Base-by-base conservation (phyloP, 2,797 vertebrate species). In the Melanotaenia trifasciata region DNA sequence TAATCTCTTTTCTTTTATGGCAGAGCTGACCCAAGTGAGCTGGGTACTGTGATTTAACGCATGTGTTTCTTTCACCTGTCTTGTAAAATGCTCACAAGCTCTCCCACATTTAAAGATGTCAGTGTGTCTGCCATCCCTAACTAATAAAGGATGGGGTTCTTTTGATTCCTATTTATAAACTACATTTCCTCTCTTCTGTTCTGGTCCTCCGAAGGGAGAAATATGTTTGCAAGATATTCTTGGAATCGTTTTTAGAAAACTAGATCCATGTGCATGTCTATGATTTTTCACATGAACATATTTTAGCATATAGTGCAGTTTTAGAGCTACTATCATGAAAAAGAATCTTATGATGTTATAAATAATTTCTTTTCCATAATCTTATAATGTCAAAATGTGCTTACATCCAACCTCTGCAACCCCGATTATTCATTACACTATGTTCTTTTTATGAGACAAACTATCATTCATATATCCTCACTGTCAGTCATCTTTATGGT, bases 1-100 rank as follows among this genome's bases (percentile, higher is more conserved):
- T 96, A 96, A 97, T 96, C 93, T 93, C 92, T 94, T 87, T 94
- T 92, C 91, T 94, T 95, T 95, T 93, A 95, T 93, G 94, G 89
- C 88, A 88, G 83, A 90, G 85, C 88, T 94, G 95, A 95, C 94
- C 95, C 85, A 92, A 93, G 91, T 85, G 79, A 92, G 89, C 84
- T 79, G 74, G 81, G 83, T 73, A 88, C 82, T 64, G 62, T 93
- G 94, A 95, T 96, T 95, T 93, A 95, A 93, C 89, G 80, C 94
- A 94, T 83, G 89, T 94, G 94, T 94, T 94, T 87, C 90, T 87
- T 94, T 95, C 94, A 96, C 95, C 94, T 95, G 94, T 94, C 94
- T 95, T 94, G 90, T 95, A 95, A 94, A 95, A 94, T 92, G 83
- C 93, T 94, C 90, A 90, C 92, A 91, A 93, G 93, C 91, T 90